Conservation (phyloP, 1,140 invertebrate species). For the Ips nitidus region DNA sequence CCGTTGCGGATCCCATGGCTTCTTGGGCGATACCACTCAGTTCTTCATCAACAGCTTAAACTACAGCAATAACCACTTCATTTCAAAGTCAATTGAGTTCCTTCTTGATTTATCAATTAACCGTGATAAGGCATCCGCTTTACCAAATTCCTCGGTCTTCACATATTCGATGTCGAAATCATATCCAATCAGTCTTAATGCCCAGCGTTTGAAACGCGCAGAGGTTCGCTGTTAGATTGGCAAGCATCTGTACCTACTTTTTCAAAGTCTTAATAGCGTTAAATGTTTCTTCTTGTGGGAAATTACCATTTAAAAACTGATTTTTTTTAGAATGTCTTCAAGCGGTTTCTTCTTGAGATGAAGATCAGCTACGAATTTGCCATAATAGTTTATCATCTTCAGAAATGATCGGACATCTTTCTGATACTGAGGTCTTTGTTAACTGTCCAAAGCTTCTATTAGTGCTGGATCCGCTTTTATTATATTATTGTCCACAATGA, state of each 20-base stretch:
- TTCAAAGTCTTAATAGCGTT: background rate
- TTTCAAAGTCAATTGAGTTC: too few species aligned
- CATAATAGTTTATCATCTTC: background rate
- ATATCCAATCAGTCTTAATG: too few species aligned
- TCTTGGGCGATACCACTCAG: too few species aligned
- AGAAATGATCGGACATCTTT: background rate
- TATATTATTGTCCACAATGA: background rate
- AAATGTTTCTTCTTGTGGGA: background rate
- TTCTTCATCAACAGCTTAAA: too few species aligned
- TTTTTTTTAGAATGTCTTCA: background rate
- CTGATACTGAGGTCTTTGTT: background rate
- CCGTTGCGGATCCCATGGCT: too few species aligned
- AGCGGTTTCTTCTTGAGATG: background rate
- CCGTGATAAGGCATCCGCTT: too few species aligned
- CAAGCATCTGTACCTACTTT: background rate
- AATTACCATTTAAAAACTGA: background rate
- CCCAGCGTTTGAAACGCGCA: too few species aligned
- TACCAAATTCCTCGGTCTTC: too few species aligned
- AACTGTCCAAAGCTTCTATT: background rate
- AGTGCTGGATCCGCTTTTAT: background rate
- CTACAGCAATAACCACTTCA: too few species aligned
- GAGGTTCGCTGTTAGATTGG: background rate
- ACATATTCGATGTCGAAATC: too few species aligned
- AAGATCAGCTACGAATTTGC: background rate
- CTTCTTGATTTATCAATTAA: too few species aligned